Base-by-base conservation (phyloP, 1,140 invertebrate species). In the Aplysia californica region DNA sequence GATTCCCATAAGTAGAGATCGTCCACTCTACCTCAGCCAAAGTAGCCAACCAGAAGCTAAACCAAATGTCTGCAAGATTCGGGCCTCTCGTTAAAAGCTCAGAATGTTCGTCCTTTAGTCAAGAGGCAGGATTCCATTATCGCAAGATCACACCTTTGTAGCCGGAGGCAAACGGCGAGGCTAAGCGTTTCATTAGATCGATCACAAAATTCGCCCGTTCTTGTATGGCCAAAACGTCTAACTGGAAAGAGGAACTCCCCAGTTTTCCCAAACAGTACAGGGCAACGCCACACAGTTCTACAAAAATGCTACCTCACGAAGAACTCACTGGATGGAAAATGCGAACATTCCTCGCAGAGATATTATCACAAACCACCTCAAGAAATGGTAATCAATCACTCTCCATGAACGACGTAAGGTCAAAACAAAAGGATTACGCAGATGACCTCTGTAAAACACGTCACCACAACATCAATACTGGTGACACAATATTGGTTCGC, bases 1-100 rank as follows among this genome's bases (percentile, higher is more conserved):
- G 78, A 31, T 86, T 72, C 29, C 84, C 82, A 35, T 79, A 79
- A 61, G 83, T 84, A n/a, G 80, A 81, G 72, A 61, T 81, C n/a
- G 58, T 82, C 3, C 35, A 41, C 20, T 79, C 79, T 35, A 80
- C 79, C n/a, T 77, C 82, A 36, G 66, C 73, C 0, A 68, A 58
- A 59, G 55, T 61, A 31, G 68, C 77, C 6, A 78, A 75, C 56
- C 76, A 79, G 2, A 56, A 75, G 23, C 41, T 85, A 4, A 70
- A 79, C 58, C 6, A 59, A 18, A 73, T 84, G 38, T 84, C 82
- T 69, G 10, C 79, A 26, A 18, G 56, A 39, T 65, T 71, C 20
- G 81, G 79, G 0, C 71, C 68, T 44, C 77, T 77, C 31, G 35
- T 56, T 3, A 64, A 80, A 76, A 66, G 38, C 71, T 33, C 79